Evolutionary conservation across 1,140 invertebrate species (phyloP).

Genomic region (Monochamus saltuarius): DNA sequence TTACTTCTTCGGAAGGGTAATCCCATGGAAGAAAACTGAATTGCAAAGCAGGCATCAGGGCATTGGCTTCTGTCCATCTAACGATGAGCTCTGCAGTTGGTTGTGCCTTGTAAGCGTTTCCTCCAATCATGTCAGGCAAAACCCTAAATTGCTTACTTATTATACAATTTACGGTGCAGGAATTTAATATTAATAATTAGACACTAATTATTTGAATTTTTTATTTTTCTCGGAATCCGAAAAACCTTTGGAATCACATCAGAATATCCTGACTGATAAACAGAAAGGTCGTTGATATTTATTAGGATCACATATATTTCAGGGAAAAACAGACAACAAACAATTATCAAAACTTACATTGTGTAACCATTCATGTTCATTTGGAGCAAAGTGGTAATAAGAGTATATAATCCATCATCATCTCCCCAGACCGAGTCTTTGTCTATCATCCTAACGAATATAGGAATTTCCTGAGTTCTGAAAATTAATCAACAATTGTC

Average conservation of each 20-base stretch:
- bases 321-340: too few species aligned
- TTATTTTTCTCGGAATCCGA: too few species aligned
- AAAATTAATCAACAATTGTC: too few species aligned
- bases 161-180: too few species aligned
- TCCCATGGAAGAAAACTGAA: constrained; percentile 88
- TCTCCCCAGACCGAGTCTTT: constrained; percentile 79
- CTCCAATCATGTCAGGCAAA: constrained; percentile 90
- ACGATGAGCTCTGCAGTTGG: constrained; percentile 80
- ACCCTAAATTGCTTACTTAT: constrained; percentile 53
- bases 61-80: constrained; percentile 84
- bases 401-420: constrained; percentile 74
- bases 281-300: too few species aligned
- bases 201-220: too few species aligned
- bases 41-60: constrained; percentile 85
- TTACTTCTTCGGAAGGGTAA: constrained; percentile 46
- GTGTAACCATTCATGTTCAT: constrained; percentile 84
- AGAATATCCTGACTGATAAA: too few species aligned
- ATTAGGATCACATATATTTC: too few species aligned
- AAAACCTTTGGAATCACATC: too few species aligned
- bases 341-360: constrained; percentile 50
- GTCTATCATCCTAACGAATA: constrained; percentile 82
- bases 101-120: constrained; percentile 72
- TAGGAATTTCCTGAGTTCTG: too few species aligned
- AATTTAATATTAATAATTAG: too few species aligned
- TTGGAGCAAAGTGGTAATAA: constrained; percentile 78